These are phyloP conservation scores for Tychaedon coryphoeus DNA, from an alignment of 2,113 vertebrate species.

Conservation along the genomic window DNA sequence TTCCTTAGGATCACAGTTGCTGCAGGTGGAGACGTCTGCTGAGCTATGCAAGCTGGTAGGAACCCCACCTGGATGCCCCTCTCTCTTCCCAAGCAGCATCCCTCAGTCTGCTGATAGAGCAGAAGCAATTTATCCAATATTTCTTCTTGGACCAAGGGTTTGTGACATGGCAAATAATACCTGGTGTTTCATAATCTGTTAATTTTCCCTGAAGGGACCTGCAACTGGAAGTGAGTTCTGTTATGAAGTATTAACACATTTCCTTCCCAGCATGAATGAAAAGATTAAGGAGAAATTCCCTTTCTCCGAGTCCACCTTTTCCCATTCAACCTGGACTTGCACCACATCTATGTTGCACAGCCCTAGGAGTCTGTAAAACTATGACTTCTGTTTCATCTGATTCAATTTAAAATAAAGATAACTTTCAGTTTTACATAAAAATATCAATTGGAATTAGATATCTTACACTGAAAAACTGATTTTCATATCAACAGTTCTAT, in stretches of 20 bases:
- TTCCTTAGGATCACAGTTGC: not conserved
- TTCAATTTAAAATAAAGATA: not conserved
- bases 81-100: not conserved
- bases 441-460: not conserved
- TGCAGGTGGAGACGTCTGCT: not conserved
- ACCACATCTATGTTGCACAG: not conserved
- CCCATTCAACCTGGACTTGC: not conserved
- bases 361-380: not conserved
- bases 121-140: not conserved
- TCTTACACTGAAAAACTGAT: not conserved
- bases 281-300: not conserved
- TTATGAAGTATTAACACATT: not conserved
- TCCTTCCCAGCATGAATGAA: not conserved
- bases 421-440: not conserved
- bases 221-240: not conserved
- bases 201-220: not conserved
- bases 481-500: not conserved
- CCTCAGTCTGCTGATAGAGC: not conserved
- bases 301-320: not conserved
- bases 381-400: not conserved
- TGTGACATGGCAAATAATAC: not conserved
- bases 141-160: not conserved
- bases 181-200: not conserved
- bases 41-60: not conserved
- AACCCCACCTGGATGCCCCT: accelerated